Evolutionary conservation across 1,140 invertebrate species (phyloP).

Genomic region (Condylostylus longicornis): DNA sequence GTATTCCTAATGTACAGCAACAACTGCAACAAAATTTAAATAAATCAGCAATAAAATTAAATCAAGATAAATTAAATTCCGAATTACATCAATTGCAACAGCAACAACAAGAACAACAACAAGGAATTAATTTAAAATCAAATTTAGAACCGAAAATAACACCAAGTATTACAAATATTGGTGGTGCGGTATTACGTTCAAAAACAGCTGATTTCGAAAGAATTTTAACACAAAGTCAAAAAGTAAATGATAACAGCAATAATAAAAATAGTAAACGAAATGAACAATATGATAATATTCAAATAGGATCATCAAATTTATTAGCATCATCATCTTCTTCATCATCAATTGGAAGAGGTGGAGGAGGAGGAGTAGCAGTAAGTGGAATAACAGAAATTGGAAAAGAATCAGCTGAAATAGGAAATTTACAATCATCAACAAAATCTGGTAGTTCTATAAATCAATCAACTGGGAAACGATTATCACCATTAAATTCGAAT

Average conservation of each 20-base stretch:
- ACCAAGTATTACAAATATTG: constrained; percentile 47
- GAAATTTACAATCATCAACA: too few relatives aligned
- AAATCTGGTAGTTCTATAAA: too few relatives aligned
- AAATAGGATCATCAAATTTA: too few relatives aligned
- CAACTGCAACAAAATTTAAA: background rate
- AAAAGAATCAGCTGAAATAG: too few relatives aligned
- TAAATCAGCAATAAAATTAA: background rate
- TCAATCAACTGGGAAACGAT: too few relatives aligned
- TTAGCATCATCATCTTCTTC: constrained; percentile 2
- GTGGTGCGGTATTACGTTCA: constrained; percentile 47
- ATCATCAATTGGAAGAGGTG: background rate
- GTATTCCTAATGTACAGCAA: background rate
- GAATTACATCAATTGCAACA: background rate
- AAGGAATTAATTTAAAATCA: background rate
- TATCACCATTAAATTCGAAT: too few relatives aligned
- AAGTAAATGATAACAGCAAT: background rate
- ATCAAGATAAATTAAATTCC: background rate
- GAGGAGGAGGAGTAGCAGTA: background rate
- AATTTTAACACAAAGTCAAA: constrained; percentile 27
- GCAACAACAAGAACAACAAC: background rate
- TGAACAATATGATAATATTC: too few relatives aligned
- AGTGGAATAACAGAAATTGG: constrained; percentile 7
- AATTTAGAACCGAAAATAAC: constrained; percentile 30
- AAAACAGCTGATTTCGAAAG: constrained; percentile 52
- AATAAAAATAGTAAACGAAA: background rate